Conservation (phyloP, 2,113 vertebrate genomes). For the Siniperca knerii region DNA sequence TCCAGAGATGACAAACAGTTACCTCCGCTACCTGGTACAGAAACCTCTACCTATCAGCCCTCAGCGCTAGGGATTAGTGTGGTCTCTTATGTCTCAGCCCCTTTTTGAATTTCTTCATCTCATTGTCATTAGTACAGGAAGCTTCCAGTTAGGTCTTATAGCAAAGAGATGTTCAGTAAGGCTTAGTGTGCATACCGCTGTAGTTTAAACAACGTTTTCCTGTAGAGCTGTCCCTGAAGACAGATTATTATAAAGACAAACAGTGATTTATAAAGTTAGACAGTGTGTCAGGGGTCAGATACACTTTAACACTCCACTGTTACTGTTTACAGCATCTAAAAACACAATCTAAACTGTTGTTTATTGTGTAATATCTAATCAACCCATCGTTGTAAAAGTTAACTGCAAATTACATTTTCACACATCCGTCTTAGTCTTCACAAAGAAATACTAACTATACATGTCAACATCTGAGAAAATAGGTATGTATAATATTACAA, state of each 20-base stretch:
- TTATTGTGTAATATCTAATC: background rate
- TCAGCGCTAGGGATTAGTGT: background rate
- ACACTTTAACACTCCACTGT: background rate
- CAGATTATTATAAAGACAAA: background rate
- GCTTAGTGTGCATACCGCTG: background rate
- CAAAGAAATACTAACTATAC: background rate
- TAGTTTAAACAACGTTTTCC: background rate
- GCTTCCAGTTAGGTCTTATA: background rate
- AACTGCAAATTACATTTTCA: background rate
- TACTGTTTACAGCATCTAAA: background rate
- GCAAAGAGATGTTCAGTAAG: background rate
- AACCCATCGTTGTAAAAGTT: background rate
- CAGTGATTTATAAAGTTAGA: background rate
- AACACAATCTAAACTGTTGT: background rate
- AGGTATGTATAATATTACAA: background rate
- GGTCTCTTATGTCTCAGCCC: background rate
- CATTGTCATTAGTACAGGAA: background rate
- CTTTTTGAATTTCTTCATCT: background rate
- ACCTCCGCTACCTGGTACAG: conserved; percentile 92
- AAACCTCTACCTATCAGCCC: background rate
- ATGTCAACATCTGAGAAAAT: background rate
- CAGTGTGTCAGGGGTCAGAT: background rate
- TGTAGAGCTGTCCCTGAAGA: background rate
- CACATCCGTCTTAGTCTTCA: background rate
- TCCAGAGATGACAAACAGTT: conserved; percentile 89